These are phyloP conservation scores for Eupeodes corollae DNA, from an alignment of 1,140 invertebrate species.

Conservation along the genomic window DNA sequence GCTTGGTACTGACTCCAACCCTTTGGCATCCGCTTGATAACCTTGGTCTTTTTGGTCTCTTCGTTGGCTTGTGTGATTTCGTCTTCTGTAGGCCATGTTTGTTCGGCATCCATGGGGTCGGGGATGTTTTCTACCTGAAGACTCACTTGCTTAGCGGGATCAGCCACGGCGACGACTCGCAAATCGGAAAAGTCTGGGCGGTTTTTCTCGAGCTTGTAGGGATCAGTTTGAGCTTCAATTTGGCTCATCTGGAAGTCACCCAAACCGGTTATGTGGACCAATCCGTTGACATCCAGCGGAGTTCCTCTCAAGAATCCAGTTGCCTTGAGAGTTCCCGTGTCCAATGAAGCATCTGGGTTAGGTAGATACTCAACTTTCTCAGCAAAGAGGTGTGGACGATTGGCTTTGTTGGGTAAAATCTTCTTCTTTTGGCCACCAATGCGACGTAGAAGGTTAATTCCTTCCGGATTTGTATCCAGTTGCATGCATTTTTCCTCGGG, in stretches of 20 bases:
- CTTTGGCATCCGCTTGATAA: conserved; percentile 75
- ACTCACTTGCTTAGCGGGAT: conserved; percentile 61
- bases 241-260: conserved; percentile 85
- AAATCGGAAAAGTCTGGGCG: conserved; percentile 30
- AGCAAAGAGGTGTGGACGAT: conserved; percentile 66
- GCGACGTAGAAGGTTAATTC: conserved; percentile 62
- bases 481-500: conserved; percentile 71
- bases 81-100: conserved; percentile 91
- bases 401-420: conserved; percentile 58
- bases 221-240: conserved; percentile 66
- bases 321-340: conserved; percentile 63
- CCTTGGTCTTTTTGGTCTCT: conserved; percentile 50
- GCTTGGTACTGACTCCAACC: conserved; percentile 90
- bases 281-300: conserved; percentile 70
- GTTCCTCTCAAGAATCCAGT: conserved; percentile 76
- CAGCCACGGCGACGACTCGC: conserved; percentile 50
- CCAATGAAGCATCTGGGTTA: conserved; percentile 39
- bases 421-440: conserved; percentile 73
- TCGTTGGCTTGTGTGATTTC: conserved; percentile 65
- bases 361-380: conserved; percentile 63
- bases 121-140: conserved; percentile 68
- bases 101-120: conserved; percentile 89
- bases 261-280: conserved; percentile 81
- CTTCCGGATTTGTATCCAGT: conserved; percentile 65
- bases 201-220: conserved; percentile 52